Conservation (phyloP, 1,140 invertebrate species). For the Cotesia vestalis region DNA sequence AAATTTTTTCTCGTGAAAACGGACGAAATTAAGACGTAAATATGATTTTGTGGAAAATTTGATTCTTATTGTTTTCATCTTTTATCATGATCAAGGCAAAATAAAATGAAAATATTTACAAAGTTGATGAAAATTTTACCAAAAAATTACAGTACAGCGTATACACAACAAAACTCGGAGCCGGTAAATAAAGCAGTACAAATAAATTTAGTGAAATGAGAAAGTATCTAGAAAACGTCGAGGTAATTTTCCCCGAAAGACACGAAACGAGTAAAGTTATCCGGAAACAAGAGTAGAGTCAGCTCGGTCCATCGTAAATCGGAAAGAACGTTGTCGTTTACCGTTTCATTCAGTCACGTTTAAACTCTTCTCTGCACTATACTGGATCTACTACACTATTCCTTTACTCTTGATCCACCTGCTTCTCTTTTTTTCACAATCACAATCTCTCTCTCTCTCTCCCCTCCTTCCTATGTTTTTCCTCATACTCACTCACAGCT, state of each 20-base stretch:
- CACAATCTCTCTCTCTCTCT: too few species aligned
- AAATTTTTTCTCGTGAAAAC: too few species aligned
- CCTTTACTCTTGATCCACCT: constrained; percentile 15
- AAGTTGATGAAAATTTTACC: too few species aligned
- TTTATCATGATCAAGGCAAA: too few species aligned
- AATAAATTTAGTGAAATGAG: not conserved
- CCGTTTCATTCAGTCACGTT: constrained; percentile 44
- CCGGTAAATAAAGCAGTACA: not conserved
- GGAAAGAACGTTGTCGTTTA: constrained; percentile 44
- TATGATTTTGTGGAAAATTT: too few species aligned
- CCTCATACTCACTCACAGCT: constrained; percentile 7
- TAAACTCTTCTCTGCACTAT: constrained; percentile 31
- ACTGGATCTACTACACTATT: constrained; percentile 15
- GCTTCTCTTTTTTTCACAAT: constrained; percentile 1
- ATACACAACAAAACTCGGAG: too few species aligned
- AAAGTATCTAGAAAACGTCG: too few species aligned
- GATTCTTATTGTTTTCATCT: too few species aligned
- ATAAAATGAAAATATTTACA: too few species aligned
- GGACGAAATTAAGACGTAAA: too few species aligned
- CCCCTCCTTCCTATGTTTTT: too few species aligned
- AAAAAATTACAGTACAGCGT: too few species aligned
- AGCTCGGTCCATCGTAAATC: constrained; percentile 40
- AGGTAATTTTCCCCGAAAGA: constrained; percentile 22
- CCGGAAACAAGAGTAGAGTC: constrained; percentile 31
- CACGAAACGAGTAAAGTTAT: constrained; percentile 27